A percentile compares a stretch with the other conserved stretches of the same genome.
Conservation (phyloP, 2,113 vertebrate species). For the Tyrannus savana region DNA sequence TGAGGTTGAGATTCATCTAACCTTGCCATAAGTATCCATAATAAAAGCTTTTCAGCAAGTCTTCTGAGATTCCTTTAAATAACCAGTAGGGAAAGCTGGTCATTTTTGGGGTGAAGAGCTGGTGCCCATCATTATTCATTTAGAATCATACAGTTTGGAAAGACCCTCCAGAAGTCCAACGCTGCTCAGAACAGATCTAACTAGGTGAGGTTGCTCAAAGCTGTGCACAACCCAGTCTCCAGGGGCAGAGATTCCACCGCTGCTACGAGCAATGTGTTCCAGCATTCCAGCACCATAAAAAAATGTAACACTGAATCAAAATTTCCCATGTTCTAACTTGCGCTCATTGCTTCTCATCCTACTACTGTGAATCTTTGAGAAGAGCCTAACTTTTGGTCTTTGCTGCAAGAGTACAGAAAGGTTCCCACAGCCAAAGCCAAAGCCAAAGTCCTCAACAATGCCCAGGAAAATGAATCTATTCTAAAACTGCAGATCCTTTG, state of each 20-base stretch:
- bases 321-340: background rate
- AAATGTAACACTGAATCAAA: background rate
- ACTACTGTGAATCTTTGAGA: background rate
- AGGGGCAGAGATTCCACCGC: background rate
- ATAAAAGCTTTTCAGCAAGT: background rate
- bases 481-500: background rate
- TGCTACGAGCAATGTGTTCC: accelerated
- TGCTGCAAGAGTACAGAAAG: background rate
- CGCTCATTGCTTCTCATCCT: background rate
- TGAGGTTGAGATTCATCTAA: background rate
- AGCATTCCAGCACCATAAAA: background rate
- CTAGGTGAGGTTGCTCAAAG: background rate
- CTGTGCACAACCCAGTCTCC: background rate
- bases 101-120: background rate
- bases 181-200: background rate
- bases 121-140: background rate
- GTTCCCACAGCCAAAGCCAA: background rate
- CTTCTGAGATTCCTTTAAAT: background rate
- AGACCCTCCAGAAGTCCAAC: background rate
- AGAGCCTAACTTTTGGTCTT: background rate
- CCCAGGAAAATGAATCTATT: background rate
- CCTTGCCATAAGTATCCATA: background rate
- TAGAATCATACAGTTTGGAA: background rate
- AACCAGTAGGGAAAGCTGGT: background rate
- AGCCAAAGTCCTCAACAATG: background rate